Conservation (phyloP, 2,888 invertebrate species). For the Agonopterix subpropinquella region DNA sequence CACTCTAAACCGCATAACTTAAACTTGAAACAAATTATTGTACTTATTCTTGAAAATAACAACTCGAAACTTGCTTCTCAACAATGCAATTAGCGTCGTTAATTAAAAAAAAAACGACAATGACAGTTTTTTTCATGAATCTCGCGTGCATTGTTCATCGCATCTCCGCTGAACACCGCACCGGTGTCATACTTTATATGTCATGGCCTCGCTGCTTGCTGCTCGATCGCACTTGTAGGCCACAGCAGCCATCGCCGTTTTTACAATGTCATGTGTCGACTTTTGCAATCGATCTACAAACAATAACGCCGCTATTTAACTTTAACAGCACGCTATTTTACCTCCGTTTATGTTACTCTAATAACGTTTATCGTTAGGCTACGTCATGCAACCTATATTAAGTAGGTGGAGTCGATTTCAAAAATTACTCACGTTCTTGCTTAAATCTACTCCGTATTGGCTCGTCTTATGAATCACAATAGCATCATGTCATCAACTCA, state of each 20-base stretch:
- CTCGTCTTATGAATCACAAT: not conserved
- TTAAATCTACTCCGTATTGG: not conserved
- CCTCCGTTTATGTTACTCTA: not conserved
- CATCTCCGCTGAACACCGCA: slow-evolving; percentile 23
- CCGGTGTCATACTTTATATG: slow-evolving; percentile 12
- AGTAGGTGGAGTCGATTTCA: not conserved
- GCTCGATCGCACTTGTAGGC: slow-evolving; percentile 73
- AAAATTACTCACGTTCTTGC: not conserved
- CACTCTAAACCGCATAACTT: no score
- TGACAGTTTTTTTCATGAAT: slow-evolving; percentile 25
- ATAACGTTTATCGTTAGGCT: not conserved
- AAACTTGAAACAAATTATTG: no score
- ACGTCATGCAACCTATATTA: not conserved
- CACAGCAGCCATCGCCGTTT: slow-evolving; percentile 54
- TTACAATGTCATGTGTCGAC: slow-evolving; percentile 70
- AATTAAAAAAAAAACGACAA: slow-evolving; percentile 11
- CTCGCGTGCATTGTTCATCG: slow-evolving; percentile 48
- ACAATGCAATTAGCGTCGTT: slow-evolving; percentile 1
- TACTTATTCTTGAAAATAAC: no score
- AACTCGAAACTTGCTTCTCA: not conserved
- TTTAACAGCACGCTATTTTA: slow-evolving; percentile 25
- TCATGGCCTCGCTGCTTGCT: slow-evolving; percentile 30
- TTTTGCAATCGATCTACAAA: slow-evolving; percentile 59
- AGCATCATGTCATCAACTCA: not conserved
- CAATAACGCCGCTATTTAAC: slow-evolving; percentile 43